phyloP scores from a whole-genome alignment of 2,888 invertebrate species.

The Nomada fabriciana region DNA sequence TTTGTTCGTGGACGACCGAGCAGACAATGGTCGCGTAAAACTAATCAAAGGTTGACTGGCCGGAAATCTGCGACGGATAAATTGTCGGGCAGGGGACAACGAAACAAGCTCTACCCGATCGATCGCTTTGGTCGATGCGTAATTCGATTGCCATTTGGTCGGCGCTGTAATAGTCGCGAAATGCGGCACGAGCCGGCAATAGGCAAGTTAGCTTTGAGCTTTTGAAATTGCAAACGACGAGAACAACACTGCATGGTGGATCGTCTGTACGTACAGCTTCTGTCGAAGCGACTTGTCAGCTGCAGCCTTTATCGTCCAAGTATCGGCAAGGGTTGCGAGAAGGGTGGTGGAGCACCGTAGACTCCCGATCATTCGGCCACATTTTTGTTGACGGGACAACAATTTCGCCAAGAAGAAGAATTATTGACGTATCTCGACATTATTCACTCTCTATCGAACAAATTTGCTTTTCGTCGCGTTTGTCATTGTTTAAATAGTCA shows the following conservation, averaged over 20 bases:
- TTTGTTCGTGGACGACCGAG: neutral
- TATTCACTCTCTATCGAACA: no score
- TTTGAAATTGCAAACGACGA: constrained; percentile 76
- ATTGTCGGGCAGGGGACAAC: neutral
- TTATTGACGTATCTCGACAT: no score
- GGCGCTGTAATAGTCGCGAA: constrained; percentile 19
- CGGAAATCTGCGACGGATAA: neutral
- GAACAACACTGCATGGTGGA: constrained; percentile 59
- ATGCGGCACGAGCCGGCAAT: constrained; percentile 18
- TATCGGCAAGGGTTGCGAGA: constrained; percentile 51
- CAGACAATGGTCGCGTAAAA: constrained; percentile 6
- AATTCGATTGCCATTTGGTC: constrained; percentile 45
- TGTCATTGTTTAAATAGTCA: no score
- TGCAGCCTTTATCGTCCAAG: constrained; percentile 79
- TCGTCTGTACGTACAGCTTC: constrained; percentile 67
- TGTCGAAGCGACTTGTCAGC: constrained; percentile 81
- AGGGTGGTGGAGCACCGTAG: neutral
- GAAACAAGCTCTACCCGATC: constrained; percentile 4
- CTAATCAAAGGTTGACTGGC: constrained; percentile 2
- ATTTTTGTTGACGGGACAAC: no score
- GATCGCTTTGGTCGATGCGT: constrained; percentile 38
- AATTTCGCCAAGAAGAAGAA: no score
- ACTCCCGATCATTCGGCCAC: no score
- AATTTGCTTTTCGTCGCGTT: no score
- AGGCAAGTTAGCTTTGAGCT: constrained; percentile 68